Evolutionary conservation across 2,888 invertebrate genomes (phyloP).

Genomic region (Frankliniella intonsa): DNA sequence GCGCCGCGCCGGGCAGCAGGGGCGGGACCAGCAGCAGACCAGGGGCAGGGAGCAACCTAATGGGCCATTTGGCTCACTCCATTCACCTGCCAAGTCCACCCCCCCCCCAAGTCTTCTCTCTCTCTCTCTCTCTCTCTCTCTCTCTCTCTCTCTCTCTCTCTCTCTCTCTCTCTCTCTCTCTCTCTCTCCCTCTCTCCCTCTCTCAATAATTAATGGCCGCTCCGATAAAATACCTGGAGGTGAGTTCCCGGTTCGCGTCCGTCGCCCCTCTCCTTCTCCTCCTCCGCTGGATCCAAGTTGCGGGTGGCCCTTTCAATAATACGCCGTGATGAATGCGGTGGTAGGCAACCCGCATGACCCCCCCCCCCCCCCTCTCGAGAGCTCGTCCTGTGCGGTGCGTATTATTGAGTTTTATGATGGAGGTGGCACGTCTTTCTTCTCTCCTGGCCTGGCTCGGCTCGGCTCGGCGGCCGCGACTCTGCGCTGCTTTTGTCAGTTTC

Average conservation of each 20-base stretch:
- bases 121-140: too few relatives aligned
- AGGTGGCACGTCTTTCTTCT: background rate
- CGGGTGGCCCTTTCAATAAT: background rate
- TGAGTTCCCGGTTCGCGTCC: too few relatives aligned
- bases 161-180: too few relatives aligned
- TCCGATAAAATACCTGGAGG: background rate
- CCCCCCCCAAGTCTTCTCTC: too few relatives aligned
- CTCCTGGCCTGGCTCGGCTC: background rate
- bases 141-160: too few relatives aligned
- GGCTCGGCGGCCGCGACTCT: too few relatives aligned
- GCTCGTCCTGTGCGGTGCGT: background rate
- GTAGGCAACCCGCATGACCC: background rate
- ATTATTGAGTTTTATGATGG: background rate
- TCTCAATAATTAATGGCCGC: background rate
- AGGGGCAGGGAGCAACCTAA: background rate
- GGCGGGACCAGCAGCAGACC: background rate
- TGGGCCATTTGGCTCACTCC: conserved; percentile 8
- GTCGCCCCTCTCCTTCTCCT: background rate
- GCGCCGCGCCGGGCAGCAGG: background rate
- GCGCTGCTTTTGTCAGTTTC: background rate
- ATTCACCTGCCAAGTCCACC: conserved; percentile 16
- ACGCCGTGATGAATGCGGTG: background rate
- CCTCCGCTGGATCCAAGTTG: background rate
- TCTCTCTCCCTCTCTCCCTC: background rate
- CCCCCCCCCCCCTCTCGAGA: background rate